Percentiles rank a stretch among this genome's conserved stretches.
phyloP scores from a whole-genome alignment of 2,797 vertebrate genomes.

The Furcifer pardalis region DNA sequence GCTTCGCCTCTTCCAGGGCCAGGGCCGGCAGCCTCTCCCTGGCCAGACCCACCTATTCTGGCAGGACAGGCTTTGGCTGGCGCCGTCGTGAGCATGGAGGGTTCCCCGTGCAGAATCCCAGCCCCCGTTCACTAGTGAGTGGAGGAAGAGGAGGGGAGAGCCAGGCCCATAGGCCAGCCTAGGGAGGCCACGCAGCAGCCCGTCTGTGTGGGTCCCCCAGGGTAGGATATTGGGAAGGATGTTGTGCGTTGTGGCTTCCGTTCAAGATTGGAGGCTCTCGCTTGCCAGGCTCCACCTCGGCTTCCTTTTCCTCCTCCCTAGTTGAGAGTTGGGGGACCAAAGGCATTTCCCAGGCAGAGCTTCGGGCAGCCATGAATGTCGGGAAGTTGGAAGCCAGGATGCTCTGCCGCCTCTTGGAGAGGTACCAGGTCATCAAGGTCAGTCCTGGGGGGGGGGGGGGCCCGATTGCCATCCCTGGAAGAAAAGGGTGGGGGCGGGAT shows the following conservation, averaged over 20 bases:
- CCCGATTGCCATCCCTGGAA: background rate
- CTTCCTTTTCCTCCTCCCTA: slow-evolving; percentile 52
- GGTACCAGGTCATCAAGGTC: slow-evolving; percentile 90
- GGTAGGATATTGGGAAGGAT: background rate
- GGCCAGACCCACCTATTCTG: background rate
- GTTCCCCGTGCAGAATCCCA: background rate
- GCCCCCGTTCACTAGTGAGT: too few species aligned
- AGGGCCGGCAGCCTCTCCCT: background rate
- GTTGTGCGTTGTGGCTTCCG: background rate
- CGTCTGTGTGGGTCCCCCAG: too few species aligned
- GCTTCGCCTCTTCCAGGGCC: background rate
- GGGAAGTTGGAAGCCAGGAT: slow-evolving; percentile 92
- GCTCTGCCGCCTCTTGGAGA: slow-evolving; percentile 88
- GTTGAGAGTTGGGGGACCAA: slow-evolving; percentile 88
- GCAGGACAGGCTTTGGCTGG: background rate
- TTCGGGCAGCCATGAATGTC: slow-evolving; percentile 87
- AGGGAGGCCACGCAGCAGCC: too few species aligned
- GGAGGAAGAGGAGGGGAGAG: too few species aligned
- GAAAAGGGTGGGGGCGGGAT: background rate
- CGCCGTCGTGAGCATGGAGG: too few species aligned
- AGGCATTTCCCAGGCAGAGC: slow-evolving; percentile 85
- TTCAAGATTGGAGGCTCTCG: background rate
- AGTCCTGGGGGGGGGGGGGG: background rate
- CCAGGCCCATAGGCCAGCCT: too few species aligned
- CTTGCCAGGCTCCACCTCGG: slow-evolving; percentile 29